These are phyloP conservation scores for Meriones unguiculatus DNA, from an alignment of 2,113 vertebrate genomes.

Conservation along the genomic window DNA sequence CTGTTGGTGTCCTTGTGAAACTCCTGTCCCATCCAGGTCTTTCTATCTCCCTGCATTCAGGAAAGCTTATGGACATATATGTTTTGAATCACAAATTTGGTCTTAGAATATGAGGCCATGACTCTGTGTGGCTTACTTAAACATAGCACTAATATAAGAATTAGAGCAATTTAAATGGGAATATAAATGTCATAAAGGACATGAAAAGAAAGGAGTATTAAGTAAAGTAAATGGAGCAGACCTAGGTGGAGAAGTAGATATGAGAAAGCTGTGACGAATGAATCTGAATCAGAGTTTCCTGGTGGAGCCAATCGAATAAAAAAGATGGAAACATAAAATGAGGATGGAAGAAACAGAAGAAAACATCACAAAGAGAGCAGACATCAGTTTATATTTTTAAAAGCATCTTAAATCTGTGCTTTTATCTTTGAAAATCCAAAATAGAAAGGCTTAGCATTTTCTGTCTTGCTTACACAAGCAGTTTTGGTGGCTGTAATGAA, in stretches of 20 bases:
- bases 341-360: neutral
- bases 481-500: neutral
- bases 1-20: no score
- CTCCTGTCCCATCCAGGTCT: no score
- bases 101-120: neutral
- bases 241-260: neutral
- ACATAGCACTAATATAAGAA: neutral
- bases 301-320: fast-evolving
- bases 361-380: neutral
- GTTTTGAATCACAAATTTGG: neutral
- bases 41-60: no score
- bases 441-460: neutral
- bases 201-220: neutral
- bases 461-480: neutral
- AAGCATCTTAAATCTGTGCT: neutral
- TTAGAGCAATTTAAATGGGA: neutral
- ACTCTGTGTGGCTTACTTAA: neutral
- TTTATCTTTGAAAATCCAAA: neutral
- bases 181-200: neutral
- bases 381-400: neutral
- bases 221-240: neutral
- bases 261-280: neutral
- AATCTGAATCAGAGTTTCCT: neutral
- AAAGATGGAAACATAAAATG: neutral
- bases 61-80: neutral